A percentile compares a stretch with the other conserved stretches of the same genome.
Conservation (phyloP, 2,113 vertebrate genomes). For the Empidonax traillii region DNA sequence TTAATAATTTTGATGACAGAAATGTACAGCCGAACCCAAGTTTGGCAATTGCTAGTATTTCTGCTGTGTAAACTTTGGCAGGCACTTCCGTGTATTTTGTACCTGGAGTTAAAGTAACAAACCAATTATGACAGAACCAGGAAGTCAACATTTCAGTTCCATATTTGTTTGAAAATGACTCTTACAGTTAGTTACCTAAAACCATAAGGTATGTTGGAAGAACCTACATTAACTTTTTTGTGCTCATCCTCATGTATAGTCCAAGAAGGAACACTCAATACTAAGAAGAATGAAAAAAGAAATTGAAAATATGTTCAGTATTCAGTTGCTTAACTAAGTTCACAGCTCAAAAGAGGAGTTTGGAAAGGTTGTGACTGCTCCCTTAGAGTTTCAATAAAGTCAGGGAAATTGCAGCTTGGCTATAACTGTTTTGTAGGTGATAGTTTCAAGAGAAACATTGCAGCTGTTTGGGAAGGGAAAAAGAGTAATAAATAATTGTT, state of each 20-base stretch:
- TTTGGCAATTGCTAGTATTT: neutral
- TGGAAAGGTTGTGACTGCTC: neutral
- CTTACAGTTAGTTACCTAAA: neutral
- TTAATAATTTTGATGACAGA: neutral
- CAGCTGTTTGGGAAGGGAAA: neutral
- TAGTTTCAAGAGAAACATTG: neutral
- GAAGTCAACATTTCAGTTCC: neutral
- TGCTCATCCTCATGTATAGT: neutral
- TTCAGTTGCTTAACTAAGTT: neutral
- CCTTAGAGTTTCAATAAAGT: neutral
- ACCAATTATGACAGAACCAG: neutral
- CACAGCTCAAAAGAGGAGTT: neutral
- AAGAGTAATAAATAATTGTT: neutral
- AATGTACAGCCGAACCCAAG: neutral
- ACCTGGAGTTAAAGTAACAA: neutral
- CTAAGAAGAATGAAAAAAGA: neutral
- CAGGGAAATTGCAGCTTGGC: neutral
- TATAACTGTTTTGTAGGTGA: neutral
- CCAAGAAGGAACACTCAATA: neutral
- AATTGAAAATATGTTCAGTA: neutral
- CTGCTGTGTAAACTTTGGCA: neutral
- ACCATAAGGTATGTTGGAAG: fast-evolving
- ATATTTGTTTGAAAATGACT: neutral
- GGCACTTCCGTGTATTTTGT: neutral
- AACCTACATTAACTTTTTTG: neutral